A percentile compares a stretch with the other conserved stretches of the same genome.
These are phyloP conservation scores for Deilephila porcellus DNA, from an alignment of 2,888 invertebrate genomes.

Conservation along the genomic window DNA sequence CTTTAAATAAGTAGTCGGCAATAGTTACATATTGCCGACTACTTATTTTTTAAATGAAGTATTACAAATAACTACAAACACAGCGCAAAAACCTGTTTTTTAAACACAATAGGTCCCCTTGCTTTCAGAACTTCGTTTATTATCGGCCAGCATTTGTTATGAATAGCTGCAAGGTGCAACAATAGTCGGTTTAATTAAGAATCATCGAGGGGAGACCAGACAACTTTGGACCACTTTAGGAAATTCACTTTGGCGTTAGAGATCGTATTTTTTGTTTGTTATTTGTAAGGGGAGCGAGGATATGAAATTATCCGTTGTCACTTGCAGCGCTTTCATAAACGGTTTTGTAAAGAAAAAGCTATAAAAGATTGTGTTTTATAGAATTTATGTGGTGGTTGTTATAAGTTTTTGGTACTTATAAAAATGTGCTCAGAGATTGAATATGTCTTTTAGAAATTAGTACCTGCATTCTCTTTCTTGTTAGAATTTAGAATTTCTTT, in stretches of 20 bases:
- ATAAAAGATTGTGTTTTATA: not conserved
- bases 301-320: constrained; percentile 25
- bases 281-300: constrained; percentile 31
- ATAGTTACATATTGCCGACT: no score
- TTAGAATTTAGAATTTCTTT: not conserved
- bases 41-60: no score
- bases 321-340: constrained; percentile 15
- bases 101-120: not conserved
- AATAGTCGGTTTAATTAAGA: constrained; percentile 72
- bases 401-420: not conserved
- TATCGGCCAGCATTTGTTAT: constrained; percentile 72
- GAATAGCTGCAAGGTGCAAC: constrained; percentile 74
- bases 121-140: constrained; percentile 43
- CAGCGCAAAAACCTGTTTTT: no score
- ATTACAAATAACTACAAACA: not conserved
- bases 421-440: not conserved
- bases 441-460: not conserved
- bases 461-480: not conserved
- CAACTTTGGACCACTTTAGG: constrained; percentile 43
- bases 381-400: not conserved
- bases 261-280: constrained; percentile 45
- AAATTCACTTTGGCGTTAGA: constrained; percentile 41
- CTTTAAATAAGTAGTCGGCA: no score
- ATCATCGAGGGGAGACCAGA: constrained; percentile 54
- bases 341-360: constrained; percentile 7